Evolutionary conservation across 2,888 invertebrate genomes (phyloP).

Genomic region (Dioctria rufipes): DNA sequence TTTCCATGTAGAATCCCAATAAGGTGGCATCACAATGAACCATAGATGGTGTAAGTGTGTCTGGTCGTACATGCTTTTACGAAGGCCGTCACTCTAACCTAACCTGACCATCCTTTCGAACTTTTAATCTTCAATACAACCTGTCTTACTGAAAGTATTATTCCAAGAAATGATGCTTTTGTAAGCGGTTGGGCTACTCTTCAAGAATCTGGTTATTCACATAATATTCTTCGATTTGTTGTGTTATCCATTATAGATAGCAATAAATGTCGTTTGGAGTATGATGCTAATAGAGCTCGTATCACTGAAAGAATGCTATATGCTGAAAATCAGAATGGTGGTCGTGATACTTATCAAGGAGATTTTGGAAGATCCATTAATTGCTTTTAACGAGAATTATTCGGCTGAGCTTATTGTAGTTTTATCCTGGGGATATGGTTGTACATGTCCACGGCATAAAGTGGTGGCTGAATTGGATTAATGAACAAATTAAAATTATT

Average conservation of each 20-base stretch:
- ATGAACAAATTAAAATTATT: slow-evolving; percentile 1
- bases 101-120: slow-evolving; percentile 69
- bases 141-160: slow-evolving; percentile 64
- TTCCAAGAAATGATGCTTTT: slow-evolving; percentile 26
- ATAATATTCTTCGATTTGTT: slow-evolving; percentile 53
- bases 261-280: not conserved
- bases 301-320: slow-evolving; percentile 54
- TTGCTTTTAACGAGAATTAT: not conserved
- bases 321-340: slow-evolving; percentile 36
- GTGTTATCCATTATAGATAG: not conserved
- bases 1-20: no score
- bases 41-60: no score
- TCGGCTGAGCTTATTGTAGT: slow-evolving; percentile 31
- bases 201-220: slow-evolving; percentile 62
- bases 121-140: slow-evolving; percentile 67
- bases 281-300: not conserved
- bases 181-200: slow-evolving; percentile 57
- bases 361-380: slow-evolving; percentile 53
- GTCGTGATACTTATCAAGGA: slow-evolving; percentile 43
- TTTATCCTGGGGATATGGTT: slow-evolving; percentile 48
- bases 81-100: no score
- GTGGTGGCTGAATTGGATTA: slow-evolving; percentile 38
- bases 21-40: no score
- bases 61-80: no score
- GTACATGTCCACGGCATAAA: slow-evolving; percentile 23